These are phyloP conservation scores for Thaleichthys pacificus DNA, from an alignment of 2,797 vertebrate genomes.

Conservation along the genomic window DNA sequence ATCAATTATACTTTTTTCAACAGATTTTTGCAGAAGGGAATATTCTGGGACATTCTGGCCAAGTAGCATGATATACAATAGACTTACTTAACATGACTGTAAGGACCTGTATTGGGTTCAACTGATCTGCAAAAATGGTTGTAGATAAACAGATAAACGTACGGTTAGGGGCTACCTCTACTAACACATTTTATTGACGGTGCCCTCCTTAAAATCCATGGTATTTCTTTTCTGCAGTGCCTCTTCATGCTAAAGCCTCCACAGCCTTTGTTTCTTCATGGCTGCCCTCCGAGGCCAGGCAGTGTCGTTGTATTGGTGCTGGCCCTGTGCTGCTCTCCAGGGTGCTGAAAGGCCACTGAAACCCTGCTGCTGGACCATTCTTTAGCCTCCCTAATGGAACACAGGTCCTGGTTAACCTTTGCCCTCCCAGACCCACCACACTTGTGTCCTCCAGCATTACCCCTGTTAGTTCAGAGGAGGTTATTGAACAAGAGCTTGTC, in stretches of 20 bases:
- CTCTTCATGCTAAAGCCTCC: neutral
- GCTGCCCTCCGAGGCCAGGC: constrained; percentile 1
- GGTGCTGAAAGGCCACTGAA: neutral
- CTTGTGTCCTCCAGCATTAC: neutral
- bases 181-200: neutral
- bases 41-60: neutral
- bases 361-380: neutral
- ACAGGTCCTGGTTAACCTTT: constrained; percentile 13
- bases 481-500: constrained; percentile 9
- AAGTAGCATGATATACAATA: neutral
- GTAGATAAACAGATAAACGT: no score
- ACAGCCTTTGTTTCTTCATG: neutral
- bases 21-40: no score
- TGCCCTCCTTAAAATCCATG: neutral
- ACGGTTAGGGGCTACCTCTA: no score
- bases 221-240: neutral
- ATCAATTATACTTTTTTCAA: no score
- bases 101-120: neutral
- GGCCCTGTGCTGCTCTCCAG: constrained; percentile 6
- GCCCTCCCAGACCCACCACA: neutral
- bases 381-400: constrained; percentile 6
- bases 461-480: neutral
- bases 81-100: neutral
- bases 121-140: neutral
- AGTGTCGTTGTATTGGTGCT: neutral